Percentiles rank a stretch among this genome's conserved stretches.
Conservation (phyloP, 2,888 invertebrate genomes). For the Erynnis tages region DNA sequence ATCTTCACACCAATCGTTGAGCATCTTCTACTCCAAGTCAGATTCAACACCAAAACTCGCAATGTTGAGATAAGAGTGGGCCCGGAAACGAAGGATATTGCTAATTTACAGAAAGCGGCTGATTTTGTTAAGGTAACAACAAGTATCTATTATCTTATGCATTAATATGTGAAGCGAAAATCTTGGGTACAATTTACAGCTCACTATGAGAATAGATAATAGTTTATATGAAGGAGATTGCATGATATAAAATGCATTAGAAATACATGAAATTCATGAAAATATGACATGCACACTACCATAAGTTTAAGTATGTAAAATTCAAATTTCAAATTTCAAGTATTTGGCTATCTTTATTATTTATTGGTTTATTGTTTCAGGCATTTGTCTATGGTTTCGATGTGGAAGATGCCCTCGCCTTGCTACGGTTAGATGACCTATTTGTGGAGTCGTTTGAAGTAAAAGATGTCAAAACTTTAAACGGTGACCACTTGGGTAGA, state of each 20-base stretch:
- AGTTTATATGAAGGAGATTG: too few species aligned
- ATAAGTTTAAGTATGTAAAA: too few species aligned
- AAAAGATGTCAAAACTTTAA: slow-evolving; percentile 96
- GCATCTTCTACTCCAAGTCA: slow-evolving; percentile 94
- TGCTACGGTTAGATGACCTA: slow-evolving; percentile 96
- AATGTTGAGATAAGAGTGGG: slow-evolving; percentile 93
- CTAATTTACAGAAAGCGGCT: slow-evolving; percentile 97
- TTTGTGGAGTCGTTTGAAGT: slow-evolving; percentile 99
- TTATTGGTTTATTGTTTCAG: slow-evolving; percentile 47
- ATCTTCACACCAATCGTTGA: slow-evolving; percentile 98
- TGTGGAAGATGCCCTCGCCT: slow-evolving; percentile 96
- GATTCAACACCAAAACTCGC: slow-evolving; percentile 95
- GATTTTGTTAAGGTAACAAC: slow-evolving; percentile 98
- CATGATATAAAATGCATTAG: too few species aligned
- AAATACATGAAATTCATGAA: too few species aligned
- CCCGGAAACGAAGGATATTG: slow-evolving; percentile 90
- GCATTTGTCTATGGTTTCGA: slow-evolving; percentile 98
- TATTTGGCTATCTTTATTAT: too few species aligned
- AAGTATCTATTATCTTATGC: too few species aligned
- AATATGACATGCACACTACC: too few species aligned
- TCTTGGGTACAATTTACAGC: too few species aligned
- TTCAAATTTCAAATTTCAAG: too few species aligned
- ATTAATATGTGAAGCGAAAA: too few species aligned
- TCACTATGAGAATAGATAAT: too few species aligned
- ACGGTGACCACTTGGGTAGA: slow-evolving; percentile 96